phyloP scores from a whole-genome alignment of 2,888 invertebrate species.

The Charanyca ferruginea region DNA sequence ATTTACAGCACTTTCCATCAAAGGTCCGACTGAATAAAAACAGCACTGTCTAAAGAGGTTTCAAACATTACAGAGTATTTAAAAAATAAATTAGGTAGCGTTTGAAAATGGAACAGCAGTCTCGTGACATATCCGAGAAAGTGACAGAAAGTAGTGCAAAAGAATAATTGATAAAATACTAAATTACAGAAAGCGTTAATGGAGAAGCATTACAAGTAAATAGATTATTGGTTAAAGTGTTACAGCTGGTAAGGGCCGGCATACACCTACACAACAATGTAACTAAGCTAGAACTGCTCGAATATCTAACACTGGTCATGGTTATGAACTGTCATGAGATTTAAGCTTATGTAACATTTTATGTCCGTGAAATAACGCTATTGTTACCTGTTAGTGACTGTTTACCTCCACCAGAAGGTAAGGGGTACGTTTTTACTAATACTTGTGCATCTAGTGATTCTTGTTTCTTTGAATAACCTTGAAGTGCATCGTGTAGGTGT shows the following conservation, averaged over 20 bases:
- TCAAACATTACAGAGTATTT: slow-evolving; percentile 18
- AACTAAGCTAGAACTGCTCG: too few relatives aligned
- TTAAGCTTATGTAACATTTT: too few relatives aligned
- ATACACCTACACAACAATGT: slow-evolving; percentile 69
- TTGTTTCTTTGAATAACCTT: too few relatives aligned
- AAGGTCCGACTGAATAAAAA: background rate
- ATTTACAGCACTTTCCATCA: slow-evolving; percentile 11
- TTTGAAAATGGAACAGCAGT: slow-evolving; percentile 59
- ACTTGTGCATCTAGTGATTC: too few relatives aligned
- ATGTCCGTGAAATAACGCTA: too few relatives aligned
- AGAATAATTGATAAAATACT: slow-evolving; percentile 25
- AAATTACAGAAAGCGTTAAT: slow-evolving; percentile 41
- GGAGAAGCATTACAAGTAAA: slow-evolving; percentile 46
- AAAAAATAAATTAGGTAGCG: slow-evolving; percentile 39
- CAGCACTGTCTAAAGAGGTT: background rate
- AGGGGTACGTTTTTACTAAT: too few relatives aligned
- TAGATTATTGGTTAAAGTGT: slow-evolving; percentile 51
- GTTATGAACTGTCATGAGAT: too few relatives aligned
- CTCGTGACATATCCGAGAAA: slow-evolving; percentile 66
- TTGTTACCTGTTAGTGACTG: too few relatives aligned
- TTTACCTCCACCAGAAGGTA: too few relatives aligned
- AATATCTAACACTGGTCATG: too few relatives aligned
- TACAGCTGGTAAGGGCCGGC: slow-evolving; percentile 65
- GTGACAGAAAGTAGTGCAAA: slow-evolving; percentile 60
- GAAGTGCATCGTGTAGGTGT: too few relatives aligned